Percentiles rank a stretch among this genome's conserved stretches.
These are phyloP conservation scores for Timema cristinae DNA, from an alignment of 2,888 invertebrate genomes.

Conservation along the genomic window DNA sequence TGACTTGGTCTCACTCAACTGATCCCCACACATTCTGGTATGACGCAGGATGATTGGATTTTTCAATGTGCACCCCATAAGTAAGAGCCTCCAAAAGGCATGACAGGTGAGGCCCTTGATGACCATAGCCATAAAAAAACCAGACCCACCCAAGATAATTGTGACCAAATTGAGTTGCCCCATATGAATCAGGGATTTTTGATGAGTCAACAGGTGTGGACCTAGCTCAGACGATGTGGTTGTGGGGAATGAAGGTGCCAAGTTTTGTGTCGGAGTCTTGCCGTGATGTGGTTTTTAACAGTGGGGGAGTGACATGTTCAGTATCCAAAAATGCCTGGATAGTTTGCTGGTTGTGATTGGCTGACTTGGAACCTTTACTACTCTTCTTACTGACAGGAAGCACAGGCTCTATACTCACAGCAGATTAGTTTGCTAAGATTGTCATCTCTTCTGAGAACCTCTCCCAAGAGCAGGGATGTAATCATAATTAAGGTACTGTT, in stretches of 20 bases:
- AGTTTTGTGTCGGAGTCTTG: too few relatives aligned
- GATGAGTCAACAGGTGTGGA: conserved; percentile 12
- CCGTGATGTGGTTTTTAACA: too few relatives aligned
- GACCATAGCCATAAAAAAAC: conserved; percentile 20
- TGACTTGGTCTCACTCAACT: too few relatives aligned
- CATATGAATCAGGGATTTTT: conserved; percentile 16
- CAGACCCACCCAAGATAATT: conserved; percentile 13
- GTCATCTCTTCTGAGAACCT: neutral
- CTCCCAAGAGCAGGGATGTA: neutral
- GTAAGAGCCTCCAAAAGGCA: conserved; percentile 16
- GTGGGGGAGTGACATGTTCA: too few relatives aligned
- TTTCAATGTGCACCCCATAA: conserved; percentile 1
- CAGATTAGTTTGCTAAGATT: neutral
- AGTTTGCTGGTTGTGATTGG: too few relatives aligned
- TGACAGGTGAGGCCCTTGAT: conserved; percentile 11
- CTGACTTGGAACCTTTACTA: too few relatives aligned
- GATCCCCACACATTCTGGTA: too few relatives aligned
- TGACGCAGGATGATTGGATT: neutral
- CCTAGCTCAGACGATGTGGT: neutral
- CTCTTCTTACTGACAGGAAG: too few relatives aligned
- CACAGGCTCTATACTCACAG: too few relatives aligned
- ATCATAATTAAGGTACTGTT: neutral
- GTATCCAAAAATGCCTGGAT: too few relatives aligned
- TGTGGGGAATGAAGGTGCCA: too few relatives aligned
- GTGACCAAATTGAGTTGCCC: conserved; percentile 16